Base-by-base conservation (phyloP, 2,888 invertebrate genomes). In the Altica lythri region DNA sequence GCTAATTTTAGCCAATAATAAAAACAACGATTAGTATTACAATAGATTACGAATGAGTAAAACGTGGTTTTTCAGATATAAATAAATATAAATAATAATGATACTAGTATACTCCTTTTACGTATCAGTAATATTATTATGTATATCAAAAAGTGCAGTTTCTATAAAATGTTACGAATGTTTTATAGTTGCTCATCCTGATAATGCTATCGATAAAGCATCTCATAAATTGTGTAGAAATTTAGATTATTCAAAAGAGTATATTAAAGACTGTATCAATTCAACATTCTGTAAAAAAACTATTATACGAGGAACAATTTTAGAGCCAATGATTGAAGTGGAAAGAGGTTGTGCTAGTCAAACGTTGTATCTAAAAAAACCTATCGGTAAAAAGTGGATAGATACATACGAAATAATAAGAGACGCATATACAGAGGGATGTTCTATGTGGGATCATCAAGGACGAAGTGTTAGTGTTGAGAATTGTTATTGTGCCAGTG, bases 301-400 rank as follows among this genome's bases (percentile, higher is more conserved):
- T 1, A 49, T 53, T 14, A 43, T 50, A 18, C 57, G 35, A 8
- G 38, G 53, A 4, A 55, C 47, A 10, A 56, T 61, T 16, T 32
- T 34, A 2, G 19, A 35, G 2, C 45, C 46, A 1, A 50, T 54
- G n/a, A 32, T 53, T 12, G 48, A 56, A 16, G 57, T 59, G 10
- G 63, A 62, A 34, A 55, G 65, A 22, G 63, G 62, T 1, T 65
- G 65, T 38, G 65, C 65, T 25, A 48, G 34, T n/a, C 65, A 65
- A 35, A 4, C 45, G 6, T 60, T 63, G 43, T 27, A 30, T 5
- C 55, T 58, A 2, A 43, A 51, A 17, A 56, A 30, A n/a, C 44
- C 37, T n/a, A 6, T 19, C 14, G 40, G 50, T 10, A 29, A 35
- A 10, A 35, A 34, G 0, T 62, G 60, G 56, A 29, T 8, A 2